Evolutionary conservation across 1,140 invertebrate genomes (phyloP).

Genomic region (Tetramorium alpestre): DNA sequence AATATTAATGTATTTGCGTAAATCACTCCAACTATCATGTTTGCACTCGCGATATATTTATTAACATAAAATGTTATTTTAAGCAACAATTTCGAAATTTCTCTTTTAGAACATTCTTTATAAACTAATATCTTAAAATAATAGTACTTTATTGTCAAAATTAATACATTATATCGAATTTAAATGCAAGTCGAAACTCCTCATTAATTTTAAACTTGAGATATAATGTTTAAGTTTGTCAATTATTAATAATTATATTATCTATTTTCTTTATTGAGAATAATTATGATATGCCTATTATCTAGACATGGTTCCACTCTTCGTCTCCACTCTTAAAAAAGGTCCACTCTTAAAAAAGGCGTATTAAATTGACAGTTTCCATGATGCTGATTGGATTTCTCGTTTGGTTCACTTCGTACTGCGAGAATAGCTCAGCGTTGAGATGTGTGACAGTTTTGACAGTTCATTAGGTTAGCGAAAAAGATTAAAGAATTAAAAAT

Average conservation of each 20-base stretch:
- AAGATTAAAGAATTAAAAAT: too few species aligned
- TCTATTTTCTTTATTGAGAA: neutral
- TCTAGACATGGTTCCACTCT: neutral
- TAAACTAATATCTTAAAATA: neutral
- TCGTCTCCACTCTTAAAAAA: too few species aligned
- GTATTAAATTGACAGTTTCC: too few species aligned
- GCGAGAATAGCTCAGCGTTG: too few species aligned
- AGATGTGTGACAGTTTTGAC: too few species aligned
- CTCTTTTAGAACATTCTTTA: neutral
- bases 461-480: too few species aligned
- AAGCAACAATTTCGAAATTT: neutral
- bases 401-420: too few species aligned
- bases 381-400: too few species aligned
- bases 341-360: too few species aligned
- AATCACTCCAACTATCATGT: neutral
- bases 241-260: neutral
- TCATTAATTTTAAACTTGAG: neutral
- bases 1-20: constrained; percentile 32
- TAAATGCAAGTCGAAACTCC: neutral
- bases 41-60: neutral
- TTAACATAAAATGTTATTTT: constrained; percentile 15
- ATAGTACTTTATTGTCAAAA: neutral
- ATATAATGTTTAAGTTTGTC: neutral
- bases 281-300: neutral
- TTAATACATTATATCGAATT: neutral